A percentile compares a stretch with the other conserved stretches of the same genome.
phyloP scores from a whole-genome alignment of 1,140 invertebrate genomes.

The Liolophura sinensis region DNA sequence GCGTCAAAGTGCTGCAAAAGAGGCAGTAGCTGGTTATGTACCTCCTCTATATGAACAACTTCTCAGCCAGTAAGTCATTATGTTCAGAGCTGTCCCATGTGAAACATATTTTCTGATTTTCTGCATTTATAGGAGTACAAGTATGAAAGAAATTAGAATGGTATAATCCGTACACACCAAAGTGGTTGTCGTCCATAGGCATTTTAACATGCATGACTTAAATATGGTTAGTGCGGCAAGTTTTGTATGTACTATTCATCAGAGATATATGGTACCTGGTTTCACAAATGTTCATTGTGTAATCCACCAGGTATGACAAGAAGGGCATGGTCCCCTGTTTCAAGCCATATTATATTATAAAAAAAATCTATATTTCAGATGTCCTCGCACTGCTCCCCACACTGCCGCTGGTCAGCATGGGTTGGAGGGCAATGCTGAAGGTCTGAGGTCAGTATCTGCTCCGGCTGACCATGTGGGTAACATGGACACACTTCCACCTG shows the following conservation, averaged over 20 bases:
- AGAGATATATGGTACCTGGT: no score
- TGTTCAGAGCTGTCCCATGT: neutral
- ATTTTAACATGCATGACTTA: no score
- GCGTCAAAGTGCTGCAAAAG: constrained; percentile 51
- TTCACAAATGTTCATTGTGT: no score
- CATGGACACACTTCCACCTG: constrained; percentile 16
- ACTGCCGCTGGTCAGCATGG: constrained; percentile 34
- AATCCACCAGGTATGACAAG: no score
- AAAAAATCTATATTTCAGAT: constrained; percentile 26
- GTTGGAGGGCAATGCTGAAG: constrained; percentile 17
- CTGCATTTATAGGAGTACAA: no score
- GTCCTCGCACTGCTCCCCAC: constrained; percentile 45
- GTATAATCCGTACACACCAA: no score
- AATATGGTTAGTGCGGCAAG: no score
- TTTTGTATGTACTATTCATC: no score
- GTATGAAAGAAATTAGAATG: no score
- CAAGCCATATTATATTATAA: neutral
- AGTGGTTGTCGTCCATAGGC: no score
- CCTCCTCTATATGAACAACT: constrained; percentile 51
- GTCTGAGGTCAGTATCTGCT: constrained; percentile 32
- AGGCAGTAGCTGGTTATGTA: constrained; percentile 44
- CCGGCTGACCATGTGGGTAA: constrained; percentile 26
- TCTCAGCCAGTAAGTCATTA: constrained; percentile 37
- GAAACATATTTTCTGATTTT: no score
- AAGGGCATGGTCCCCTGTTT: neutral